These are phyloP conservation scores for Calephelis virginiensis DNA, from an alignment of 1,140 invertebrate species.

Conservation along the genomic window DNA sequence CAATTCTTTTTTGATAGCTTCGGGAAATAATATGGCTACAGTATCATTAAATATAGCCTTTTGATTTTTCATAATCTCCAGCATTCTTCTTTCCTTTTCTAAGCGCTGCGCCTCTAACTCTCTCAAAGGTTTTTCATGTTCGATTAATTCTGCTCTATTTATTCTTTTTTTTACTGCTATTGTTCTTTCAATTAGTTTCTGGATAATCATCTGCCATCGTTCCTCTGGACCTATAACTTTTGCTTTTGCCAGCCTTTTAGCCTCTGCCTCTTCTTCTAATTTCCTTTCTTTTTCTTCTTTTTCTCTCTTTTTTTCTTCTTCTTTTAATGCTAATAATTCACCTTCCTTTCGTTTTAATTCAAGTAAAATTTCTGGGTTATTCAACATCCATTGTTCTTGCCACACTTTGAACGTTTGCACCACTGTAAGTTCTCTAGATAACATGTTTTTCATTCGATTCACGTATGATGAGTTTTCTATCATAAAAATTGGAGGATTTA, in stretches of 20 bases:
- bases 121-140: constrained; percentile 70
- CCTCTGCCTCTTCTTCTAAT: constrained; percentile 64
- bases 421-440: constrained; percentile 64
- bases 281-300: constrained; percentile 63
- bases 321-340: constrained; percentile 55
- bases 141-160: constrained; percentile 65
- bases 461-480: constrained; percentile 50
- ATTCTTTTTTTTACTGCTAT: constrained; percentile 75
- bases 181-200: constrained; percentile 69
- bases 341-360: constrained; percentile 67
- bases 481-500: constrained; percentile 75
- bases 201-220: constrained; percentile 69
- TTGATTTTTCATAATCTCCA: constrained; percentile 75
- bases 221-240: constrained; percentile 66
- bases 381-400: constrained; percentile 66
- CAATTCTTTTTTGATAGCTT: constrained; percentile 61
- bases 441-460: constrained; percentile 50
- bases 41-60: constrained; percentile 73
- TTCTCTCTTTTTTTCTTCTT: constrained; percentile 59
- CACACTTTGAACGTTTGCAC: constrained; percentile 61
- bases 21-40: constrained; percentile 74
- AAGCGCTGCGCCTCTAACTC: constrained; percentile 67
- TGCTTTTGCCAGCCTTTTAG: constrained; percentile 44
- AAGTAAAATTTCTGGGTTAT: constrained; percentile 62
- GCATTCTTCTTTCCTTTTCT: constrained; percentile 68